These are phyloP conservation scores for Setophaga petechia DNA, from an alignment of 2,113 vertebrate species.

Conservation along the genomic window DNA sequence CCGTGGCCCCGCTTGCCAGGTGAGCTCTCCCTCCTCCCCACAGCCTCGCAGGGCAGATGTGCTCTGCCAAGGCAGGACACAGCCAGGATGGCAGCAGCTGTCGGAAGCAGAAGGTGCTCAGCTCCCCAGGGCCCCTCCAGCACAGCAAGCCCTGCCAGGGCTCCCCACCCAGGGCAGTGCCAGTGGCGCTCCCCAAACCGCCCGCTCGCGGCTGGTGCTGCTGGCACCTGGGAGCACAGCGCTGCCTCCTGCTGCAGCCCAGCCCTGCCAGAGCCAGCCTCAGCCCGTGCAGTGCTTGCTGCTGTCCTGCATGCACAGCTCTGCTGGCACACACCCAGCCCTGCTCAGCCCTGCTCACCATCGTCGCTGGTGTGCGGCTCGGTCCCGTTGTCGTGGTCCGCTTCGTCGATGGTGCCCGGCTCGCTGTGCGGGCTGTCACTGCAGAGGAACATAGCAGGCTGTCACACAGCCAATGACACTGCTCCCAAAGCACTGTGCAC, in stretches of 20 bases:
- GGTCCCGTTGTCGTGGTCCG: constrained; percentile 93
- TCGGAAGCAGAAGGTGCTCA: background rate
- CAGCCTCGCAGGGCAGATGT: rapidly evolving
- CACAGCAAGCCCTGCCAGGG: background rate
- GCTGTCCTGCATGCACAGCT: background rate
- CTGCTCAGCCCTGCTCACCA: constrained; percentile 74
- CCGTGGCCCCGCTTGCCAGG: rapidly evolving
- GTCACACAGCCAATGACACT: background rate
- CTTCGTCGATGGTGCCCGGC: constrained; percentile 94
- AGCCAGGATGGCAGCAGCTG: background rate
- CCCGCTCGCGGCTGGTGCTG: rapidly evolving
- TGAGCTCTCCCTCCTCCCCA: background rate
- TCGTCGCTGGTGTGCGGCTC: constrained; percentile 98
- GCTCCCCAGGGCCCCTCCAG: background rate
- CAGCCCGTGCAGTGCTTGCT: background rate
- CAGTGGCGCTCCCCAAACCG: background rate
- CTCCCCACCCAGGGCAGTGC: background rate
- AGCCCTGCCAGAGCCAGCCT: background rate
- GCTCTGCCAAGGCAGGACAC: rapidly evolving
- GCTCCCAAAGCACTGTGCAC: background rate
- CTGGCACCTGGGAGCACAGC: rapidly evolving
- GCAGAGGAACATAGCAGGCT: background rate
- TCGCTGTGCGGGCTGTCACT: constrained; percentile 99
- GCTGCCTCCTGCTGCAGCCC: background rate
- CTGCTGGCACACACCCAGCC: background rate